These are phyloP conservation scores for Ceyx margarethae DNA, from an alignment of 2,113 vertebrate genomes.

Conservation along the genomic window DNA sequence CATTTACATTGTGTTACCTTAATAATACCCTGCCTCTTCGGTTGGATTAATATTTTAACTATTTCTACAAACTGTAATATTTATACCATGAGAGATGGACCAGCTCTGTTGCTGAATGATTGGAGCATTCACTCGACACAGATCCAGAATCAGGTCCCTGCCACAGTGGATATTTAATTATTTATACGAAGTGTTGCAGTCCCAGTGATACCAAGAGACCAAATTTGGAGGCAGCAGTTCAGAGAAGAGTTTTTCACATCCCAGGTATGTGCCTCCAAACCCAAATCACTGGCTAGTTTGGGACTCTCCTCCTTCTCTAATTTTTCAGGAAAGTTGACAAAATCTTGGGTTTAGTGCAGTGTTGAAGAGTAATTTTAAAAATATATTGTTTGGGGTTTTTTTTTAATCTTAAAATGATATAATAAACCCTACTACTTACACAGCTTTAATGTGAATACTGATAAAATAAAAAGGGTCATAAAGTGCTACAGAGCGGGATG, in stretches of 20 bases:
- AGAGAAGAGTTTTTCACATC: background rate
- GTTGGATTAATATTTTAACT: background rate
- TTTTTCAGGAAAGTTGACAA: background rate
- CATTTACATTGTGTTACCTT: background rate
- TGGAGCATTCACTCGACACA: background rate
- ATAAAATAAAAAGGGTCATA: background rate
- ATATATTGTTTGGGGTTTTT: background rate
- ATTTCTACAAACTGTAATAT: background rate
- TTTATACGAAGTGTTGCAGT: background rate
- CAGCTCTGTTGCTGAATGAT: background rate
- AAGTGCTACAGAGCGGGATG: background rate
- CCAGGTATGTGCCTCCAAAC: background rate
- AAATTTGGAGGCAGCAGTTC: background rate
- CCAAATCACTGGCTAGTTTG: background rate
- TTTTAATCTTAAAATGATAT: background rate
- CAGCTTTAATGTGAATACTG: background rate
- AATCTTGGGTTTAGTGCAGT: background rate
- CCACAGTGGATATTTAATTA: background rate
- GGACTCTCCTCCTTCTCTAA: background rate
- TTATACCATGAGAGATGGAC: background rate
- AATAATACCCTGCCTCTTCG: background rate
- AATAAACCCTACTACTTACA: background rate
- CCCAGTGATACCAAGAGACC: background rate
- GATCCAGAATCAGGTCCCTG: background rate
- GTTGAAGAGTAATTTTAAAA: background rate